Percentiles rank a stretch among this genome's conserved stretches.
These are phyloP conservation scores for Amphipyra berbera DNA, from an alignment of 2,888 invertebrate species.

Conservation along the genomic window DNA sequence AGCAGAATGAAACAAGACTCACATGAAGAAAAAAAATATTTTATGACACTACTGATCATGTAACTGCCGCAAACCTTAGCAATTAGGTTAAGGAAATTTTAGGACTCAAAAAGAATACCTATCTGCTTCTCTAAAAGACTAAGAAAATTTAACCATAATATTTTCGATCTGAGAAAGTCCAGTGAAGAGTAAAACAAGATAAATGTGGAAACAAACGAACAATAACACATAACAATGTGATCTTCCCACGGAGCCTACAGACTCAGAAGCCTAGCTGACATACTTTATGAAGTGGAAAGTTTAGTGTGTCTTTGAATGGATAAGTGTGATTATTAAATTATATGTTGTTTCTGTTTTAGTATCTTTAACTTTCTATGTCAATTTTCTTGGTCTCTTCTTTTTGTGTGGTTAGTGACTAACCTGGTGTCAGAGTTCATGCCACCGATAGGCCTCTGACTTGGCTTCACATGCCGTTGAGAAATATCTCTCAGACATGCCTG, in stretches of 20 bases:
- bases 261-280: constrained; percentile 6
- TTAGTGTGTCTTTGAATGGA: constrained; percentile 18
- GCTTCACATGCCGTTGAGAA: no score
- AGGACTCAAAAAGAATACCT: no score
- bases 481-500: no score
- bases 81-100: neutral
- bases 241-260: constrained; percentile 56
- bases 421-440: no score
- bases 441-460: no score
- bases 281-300: constrained; percentile 1
- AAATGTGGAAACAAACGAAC: constrained; percentile 38
- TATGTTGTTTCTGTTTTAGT: neutral
- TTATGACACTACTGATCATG: neutral
- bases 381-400: no score
- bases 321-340: constrained; percentile 14
- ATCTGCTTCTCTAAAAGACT: no score
- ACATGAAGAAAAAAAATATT: no score
- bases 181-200: constrained; percentile 40
- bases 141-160: constrained; percentile 48
- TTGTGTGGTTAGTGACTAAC: no score
- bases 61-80: neutral
- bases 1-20: no score
- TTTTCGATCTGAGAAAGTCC: constrained; percentile 27
- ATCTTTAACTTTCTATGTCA: neutral
- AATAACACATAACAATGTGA: constrained; percentile 51